Evolutionary conservation across 2,797 vertebrate species (phyloP).

Genomic region (Darevskia nairensis): DNA sequence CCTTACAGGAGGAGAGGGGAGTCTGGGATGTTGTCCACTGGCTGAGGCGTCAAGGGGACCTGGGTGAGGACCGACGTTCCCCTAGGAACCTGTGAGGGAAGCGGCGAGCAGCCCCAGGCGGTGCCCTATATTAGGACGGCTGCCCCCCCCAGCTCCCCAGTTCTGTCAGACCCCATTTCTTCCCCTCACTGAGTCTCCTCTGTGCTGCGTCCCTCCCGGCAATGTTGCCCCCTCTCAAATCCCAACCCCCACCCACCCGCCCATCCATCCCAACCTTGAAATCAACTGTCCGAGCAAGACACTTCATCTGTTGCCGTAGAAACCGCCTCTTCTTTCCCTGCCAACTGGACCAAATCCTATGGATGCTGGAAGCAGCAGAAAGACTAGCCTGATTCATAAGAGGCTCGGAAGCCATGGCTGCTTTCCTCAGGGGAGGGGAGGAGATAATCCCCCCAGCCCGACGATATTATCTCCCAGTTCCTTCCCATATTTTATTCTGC

Average conservation of each 20-base stretch:
- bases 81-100: not conserved
- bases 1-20: not conserved
- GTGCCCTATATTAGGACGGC: not conserved
- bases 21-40: not conserved
- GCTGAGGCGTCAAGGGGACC: not conserved
- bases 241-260: not conserved
- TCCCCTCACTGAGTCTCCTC: constrained; percentile 7
- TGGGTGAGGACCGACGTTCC: not conserved
- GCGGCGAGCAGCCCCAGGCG: not conserved
- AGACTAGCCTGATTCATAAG: too few relatives aligned
- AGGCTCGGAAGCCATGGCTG: not conserved
- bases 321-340: not conserved
- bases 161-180: constrained; percentile 11
- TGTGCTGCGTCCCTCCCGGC: not conserved
- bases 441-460: not conserved
- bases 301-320: not conserved
- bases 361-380: not conserved
- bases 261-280: not conserved
- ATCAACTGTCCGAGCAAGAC: not conserved
- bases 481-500: not conserved
- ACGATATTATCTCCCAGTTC: too few relatives aligned
- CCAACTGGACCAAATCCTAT: constrained; percentile 6
- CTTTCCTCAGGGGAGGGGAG: not conserved
- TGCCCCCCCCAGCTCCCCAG: not conserved
- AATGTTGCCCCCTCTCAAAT: not conserved